These are phyloP conservation scores for Gasterosteus aculeatus DNA, from an alignment of 2,113 vertebrate species.

Conservation along the genomic window DNA sequence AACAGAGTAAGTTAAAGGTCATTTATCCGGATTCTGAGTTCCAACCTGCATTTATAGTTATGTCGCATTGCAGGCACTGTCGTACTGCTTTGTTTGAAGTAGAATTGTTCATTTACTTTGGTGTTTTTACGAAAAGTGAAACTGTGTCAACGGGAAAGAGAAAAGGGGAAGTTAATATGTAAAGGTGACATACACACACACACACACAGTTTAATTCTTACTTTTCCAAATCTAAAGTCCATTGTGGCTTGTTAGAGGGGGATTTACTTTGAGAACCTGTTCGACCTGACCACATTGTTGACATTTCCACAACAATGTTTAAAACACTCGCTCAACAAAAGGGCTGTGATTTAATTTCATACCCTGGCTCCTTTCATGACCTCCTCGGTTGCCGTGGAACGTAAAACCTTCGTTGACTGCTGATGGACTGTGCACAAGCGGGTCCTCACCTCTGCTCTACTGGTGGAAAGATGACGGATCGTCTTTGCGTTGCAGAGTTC, in stretches of 20 bases:
- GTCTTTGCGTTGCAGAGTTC: neutral
- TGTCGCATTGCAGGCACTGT: neutral
- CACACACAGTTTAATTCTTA: neutral
- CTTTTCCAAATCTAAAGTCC: neutral
- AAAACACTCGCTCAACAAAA: neutral
- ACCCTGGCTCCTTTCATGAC: neutral
- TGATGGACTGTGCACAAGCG: conserved; percentile 33
- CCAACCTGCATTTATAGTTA: neutral
- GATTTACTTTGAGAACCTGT: neutral
- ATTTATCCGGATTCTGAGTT: neutral
- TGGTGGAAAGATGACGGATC: neutral
- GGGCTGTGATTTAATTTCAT: conserved; percentile 1
- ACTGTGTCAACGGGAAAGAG: neutral
- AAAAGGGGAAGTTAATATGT: neutral
- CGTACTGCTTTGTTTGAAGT: conserved; percentile 16
- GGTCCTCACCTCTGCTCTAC: neutral
- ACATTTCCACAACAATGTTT: conserved; percentile 13
- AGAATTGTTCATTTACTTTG: conserved; percentile 41
- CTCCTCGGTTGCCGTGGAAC: conserved; percentile 50
- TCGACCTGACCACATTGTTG: neutral
- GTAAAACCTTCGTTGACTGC: conserved; percentile 54
- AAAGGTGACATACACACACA: neutral
- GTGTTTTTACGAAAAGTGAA: conserved; percentile 11
- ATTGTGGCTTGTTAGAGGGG: neutral
- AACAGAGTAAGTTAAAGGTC: neutral